These are phyloP conservation scores for Chaenodraco wilsoni DNA, from an alignment of 2,797 vertebrate species.

Conservation along the genomic window DNA sequence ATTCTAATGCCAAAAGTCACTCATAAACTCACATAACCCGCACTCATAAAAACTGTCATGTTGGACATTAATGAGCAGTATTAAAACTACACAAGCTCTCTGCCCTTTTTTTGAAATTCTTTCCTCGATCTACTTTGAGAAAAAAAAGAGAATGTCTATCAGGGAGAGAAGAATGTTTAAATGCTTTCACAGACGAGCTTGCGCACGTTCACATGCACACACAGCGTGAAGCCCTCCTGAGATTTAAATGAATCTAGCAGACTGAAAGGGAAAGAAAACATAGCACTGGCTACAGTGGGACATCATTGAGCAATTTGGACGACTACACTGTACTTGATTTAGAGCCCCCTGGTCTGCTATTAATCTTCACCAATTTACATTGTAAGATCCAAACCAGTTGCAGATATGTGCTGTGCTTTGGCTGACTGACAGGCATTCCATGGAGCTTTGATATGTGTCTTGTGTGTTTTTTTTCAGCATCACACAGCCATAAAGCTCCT, in stretches of 20 bases:
- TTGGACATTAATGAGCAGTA: constrained; percentile 67
- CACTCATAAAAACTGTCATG: constrained; percentile 64
- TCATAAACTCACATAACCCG: constrained; percentile 61
- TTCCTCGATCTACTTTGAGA: constrained; percentile 42
- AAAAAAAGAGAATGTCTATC: constrained; percentile 49
- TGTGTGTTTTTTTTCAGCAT: constrained; percentile 52
- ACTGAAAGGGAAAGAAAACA: constrained; percentile 73
- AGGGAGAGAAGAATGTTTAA: constrained; percentile 65
- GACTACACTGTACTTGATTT: constrained; percentile 72
- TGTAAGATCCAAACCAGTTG: constrained; percentile 67
- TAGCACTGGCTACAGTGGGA: constrained; percentile 58
- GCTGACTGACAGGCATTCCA: constrained; percentile 47
- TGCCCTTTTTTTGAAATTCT: constrained; percentile 19
- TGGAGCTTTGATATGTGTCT: constrained; percentile 34
- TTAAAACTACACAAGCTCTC: constrained; percentile 45
- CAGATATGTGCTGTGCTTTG: constrained; percentile 58
- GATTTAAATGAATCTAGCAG: constrained; percentile 82
- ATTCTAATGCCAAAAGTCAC: constrained; percentile 59
- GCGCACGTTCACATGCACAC: constrained; percentile 45
- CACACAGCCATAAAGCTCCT: constrained; percentile 9
- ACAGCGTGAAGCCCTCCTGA: constrained; percentile 63
- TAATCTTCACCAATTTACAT: constrained; percentile 78
- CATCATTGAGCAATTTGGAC: constrained; percentile 65
- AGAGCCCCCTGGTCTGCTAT: constrained; percentile 72
- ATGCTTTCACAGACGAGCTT: constrained; percentile 68